These are phyloP conservation scores for Cataglyphis hispanica DNA, from an alignment of 1,140 invertebrate genomes.

Conservation along the genomic window DNA sequence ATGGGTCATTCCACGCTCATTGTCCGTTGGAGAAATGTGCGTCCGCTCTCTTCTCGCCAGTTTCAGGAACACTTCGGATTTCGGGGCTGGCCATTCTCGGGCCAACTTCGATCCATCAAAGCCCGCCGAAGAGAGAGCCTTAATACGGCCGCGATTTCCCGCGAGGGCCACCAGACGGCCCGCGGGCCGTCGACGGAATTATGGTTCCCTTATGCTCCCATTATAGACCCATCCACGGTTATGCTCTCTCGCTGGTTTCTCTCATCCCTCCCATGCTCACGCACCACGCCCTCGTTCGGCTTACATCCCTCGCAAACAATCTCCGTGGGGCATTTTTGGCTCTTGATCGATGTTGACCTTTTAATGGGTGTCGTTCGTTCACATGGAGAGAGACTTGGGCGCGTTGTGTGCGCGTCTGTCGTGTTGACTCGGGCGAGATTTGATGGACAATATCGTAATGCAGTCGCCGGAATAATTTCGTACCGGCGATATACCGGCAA, in stretches of 20 bases:
- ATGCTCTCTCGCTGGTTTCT: background rate
- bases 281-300: conserved; percentile 12
- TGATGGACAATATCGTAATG: conserved; percentile 64
- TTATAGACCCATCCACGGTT: conserved; percentile 77
- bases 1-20: conserved; percentile 9
- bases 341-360: conserved; percentile 51
- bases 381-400: background rate
- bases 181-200: conserved; percentile 76
- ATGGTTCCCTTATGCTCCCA: conserved; percentile 79
- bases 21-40: background rate
- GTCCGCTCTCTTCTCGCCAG: background rate
- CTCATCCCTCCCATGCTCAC: background rate
- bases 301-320: conserved; percentile 67
- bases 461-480: conserved; percentile 56
- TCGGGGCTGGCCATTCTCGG: conserved; percentile 25
- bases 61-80: background rate
- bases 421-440: conserved; percentile 43
- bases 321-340: conserved; percentile 51
- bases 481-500: conserved; percentile 10
- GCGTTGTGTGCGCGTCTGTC: background rate
- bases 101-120: conserved; percentile 74
- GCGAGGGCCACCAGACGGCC: conserved; percentile 66
- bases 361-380: conserved; percentile 32
- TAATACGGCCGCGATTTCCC: conserved; percentile 76
- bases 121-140: conserved; percentile 62